Evolutionary conservation across 2,797 vertebrate species (phyloP).

Genomic region (Catostomus latipinnis): DNA sequence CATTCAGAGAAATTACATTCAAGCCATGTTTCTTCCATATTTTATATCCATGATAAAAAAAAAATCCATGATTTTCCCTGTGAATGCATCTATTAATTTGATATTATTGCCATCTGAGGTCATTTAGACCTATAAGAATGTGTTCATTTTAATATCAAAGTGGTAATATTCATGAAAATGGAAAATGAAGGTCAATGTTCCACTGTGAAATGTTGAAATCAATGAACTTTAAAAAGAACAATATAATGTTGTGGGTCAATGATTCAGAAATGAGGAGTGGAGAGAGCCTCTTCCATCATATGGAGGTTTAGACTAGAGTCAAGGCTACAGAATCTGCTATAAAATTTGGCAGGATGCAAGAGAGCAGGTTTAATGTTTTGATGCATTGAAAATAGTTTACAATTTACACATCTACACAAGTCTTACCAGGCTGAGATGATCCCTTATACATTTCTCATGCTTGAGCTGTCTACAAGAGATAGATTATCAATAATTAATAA

Average conservation of each 20-base stretch:
- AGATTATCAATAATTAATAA: no score
- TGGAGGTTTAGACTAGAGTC: conserved; percentile 35
- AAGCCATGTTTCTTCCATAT: conserved; percentile 28
- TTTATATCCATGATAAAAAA: conserved; percentile 44
- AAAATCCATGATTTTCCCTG: neutral
- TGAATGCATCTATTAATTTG: conserved; percentile 40
- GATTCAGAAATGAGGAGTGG: conserved; percentile 40
- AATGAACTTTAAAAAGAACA: conserved; percentile 48
- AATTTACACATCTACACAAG: neutral
- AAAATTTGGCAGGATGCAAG: neutral
- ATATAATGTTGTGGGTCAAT: conserved; percentile 39
- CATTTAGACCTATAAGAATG: conserved; percentile 51
- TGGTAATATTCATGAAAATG: conserved; percentile 57
- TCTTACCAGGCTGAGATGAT: neutral
- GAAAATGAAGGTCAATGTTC: conserved; percentile 56
- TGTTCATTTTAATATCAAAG: conserved; percentile 52
- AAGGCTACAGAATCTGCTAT: conserved; percentile 22
- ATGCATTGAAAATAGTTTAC: neutral
- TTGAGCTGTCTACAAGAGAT: no score
- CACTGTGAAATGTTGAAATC: conserved; percentile 50
- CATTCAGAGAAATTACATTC: conserved; percentile 48
- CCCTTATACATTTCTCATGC: neutral
- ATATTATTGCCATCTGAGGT: conserved; percentile 53
- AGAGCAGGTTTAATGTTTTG: conserved; percentile 1
- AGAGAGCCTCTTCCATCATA: conserved; percentile 26